Base-by-base conservation (phyloP, 2,888 invertebrate species). In the Chloromyia formosa region DNA sequence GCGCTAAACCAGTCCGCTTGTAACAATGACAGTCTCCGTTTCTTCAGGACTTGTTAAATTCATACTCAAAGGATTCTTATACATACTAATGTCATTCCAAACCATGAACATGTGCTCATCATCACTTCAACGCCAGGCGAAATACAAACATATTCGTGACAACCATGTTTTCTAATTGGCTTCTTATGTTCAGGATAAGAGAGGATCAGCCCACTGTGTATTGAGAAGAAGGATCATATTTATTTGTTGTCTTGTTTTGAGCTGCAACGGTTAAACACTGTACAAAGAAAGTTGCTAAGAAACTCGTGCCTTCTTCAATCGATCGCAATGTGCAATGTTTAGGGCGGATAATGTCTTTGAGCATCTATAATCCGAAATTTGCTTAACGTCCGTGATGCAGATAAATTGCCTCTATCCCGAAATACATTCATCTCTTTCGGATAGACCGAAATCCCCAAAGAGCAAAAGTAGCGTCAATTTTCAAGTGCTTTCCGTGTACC, bases 131-230 rank as follows among this genome's bases (percentile, higher is more conserved):
- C n/a, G 22, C 53, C 14, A n/a, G 18, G 42, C 54, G 2, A 35
- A 53, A 23, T 5, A 16, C 45, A 10, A 35, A 35, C 27, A 35
- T 35, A 35, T 35, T 7, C 3, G 1, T 1, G 3, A 35, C 9
- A 62, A 69, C 54, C 14, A 66, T 54, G 27, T 54, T 54, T 69
- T 18, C 68, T 69, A 54, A 69, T 69, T 69, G 54, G 53, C 53
- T 69, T 54, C 68, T 69, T 54, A n/a, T 69, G 54, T 69, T 62
- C 61, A 12, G n/a, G 4, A n/a, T 14, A n/a, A 9, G 10, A 62
- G 23, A 62, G 62, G 62, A 62, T n/a, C 62, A 22, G 22, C 27
- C 60, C 60, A 60, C 22, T 14, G 60, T 60, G 60, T 18, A 56
- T 22, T 56, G 1, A 7, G 7, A 35, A 4, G 27, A 35, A 35